Evolutionary conservation across 2,888 invertebrate species (phyloP), one percentile per base, ranked within the genome.

Genomic region (Metellina segmentata): DNA sequence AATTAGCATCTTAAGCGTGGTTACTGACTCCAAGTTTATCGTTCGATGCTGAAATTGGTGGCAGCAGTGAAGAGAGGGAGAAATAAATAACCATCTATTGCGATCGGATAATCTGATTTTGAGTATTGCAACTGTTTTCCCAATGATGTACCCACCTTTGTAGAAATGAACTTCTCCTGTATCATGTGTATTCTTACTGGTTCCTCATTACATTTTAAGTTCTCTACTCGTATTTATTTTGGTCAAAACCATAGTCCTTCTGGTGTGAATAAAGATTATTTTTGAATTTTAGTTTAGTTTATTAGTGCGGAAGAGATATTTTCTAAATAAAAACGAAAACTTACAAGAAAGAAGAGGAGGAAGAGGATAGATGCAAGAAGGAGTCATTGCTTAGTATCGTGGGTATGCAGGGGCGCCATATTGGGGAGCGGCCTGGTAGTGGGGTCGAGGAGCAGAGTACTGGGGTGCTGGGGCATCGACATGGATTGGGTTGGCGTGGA

Each of bases 401-500:
- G 90, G 90, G 85, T 90, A 81, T 11, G 81, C 85, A 8, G 82
- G 89, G 52, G 85, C 90, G 20, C 74, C 78, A 49, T 90, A 85
- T 20, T 48, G 69, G 61, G 90, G 90, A 53, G 83, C 61, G 16
- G 61, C 83, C 6, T 72, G 72, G 83, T 53, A 74, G 72, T 83
- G 74, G 48, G 86, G 86, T 78, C 70, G 86, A 11, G 86, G 86
- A 49, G 88, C 88, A 20, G 81, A 81, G 69, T 88, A 81, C 83
- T 8, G 75, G 69, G 5, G n/a, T n/a, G n/a, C n/a, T n/a, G n/a
- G n/a, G n/a, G n/a, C 78, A 11, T 92, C 89, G 34, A 89, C 92
- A 20, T 71, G 20, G 81, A 90, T 71, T 83, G 92, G 92, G 72
- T 92, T 89, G 83, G 93, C 91, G 70, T 89, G 79, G 72, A 93